These are phyloP conservation scores for Drosophila nigricruria DNA, from an alignment of 2,888 invertebrate species.

Conservation along the genomic window DNA sequence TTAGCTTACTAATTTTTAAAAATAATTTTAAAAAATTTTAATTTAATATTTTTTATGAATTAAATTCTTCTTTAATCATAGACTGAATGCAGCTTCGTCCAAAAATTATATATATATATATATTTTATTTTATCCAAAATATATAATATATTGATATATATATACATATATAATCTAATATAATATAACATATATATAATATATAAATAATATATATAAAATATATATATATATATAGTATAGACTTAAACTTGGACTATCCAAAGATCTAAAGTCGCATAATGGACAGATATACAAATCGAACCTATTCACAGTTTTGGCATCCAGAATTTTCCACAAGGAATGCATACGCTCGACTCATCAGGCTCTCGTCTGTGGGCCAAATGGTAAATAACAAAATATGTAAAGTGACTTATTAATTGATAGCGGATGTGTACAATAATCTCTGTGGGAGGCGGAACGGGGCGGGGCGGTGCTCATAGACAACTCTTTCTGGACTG, in stretches of 20 bases:
- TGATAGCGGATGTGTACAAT: conserved; percentile 48
- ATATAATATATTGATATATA: no score
- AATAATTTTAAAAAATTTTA: no score
- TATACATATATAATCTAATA: no score
- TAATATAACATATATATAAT: no score
- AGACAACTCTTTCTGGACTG: conserved; percentile 16
- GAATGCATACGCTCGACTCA: conserved; percentile 10
- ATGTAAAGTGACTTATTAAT: conserved; percentile 59
- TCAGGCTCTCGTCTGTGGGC: conserved; percentile 5
- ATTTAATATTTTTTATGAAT: no score
- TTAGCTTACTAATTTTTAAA: no score
- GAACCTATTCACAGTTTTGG: not conserved
- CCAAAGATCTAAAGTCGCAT: not conserved
- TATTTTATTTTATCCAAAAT: no score
- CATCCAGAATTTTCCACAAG: conserved; percentile 6
- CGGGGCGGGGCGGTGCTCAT: not conserved
- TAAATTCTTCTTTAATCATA: no score
- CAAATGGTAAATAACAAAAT: conserved; percentile 43
- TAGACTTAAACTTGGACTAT: not conserved
- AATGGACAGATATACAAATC: conserved; percentile 18
- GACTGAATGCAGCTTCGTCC: no score
- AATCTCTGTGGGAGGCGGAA: conserved; percentile 1
- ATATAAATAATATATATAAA: no score
- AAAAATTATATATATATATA: no score
- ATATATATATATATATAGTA: no score